Base-by-base conservation (phyloP, 2,797 vertebrate species). In the Spatula clypeata region DNA sequence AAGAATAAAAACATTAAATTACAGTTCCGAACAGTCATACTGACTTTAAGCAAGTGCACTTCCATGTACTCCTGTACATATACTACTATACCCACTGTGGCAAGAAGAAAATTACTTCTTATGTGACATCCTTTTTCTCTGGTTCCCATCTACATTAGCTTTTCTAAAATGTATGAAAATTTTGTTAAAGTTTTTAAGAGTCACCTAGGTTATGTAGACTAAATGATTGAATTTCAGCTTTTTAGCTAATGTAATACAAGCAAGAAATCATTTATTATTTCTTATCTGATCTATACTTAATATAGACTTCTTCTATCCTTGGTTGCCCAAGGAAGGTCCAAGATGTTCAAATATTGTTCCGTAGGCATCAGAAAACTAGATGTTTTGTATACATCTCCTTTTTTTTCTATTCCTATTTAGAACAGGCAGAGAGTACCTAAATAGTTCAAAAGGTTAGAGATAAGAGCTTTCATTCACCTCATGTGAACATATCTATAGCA, bases 181-280 rank as follows among this genome's bases (percentile, higher is more conserved):
- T 44, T 58, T 57, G 1, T 5, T 26, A 76, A 64, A 1, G 0
- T 11, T 38, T 74, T 34, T 49, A 5, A 70, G 31, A 57, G 10
- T 70, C 16, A 66, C 5, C 21, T 7, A 87, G 34, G 9, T 71
- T 62, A 57, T 12, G 13, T 12, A 79, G 8, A 57, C 9, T 53
- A 44, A 73, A 51, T 4, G 31, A 85, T 23, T 75, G 27, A 40
- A 45, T 32, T 6, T 72, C 70, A 86, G 2, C 21, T 86, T 88
- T 44, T 86, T 47, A 86, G 14, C 17, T 82, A 61, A 26, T 31
- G 4, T 17, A 29, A 27, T 61, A 38, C 6, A 83, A 86, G 13
- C 45, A 21, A 89, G 8, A 76, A 81, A 55, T 84, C 6, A 32
- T 42, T 62, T 70, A 44, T 19, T 67, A 27, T 64, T 83, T 93